Evolutionary conservation across 2,888 invertebrate genomes (phyloP), one percentile per base, ranked within the genome.

Genomic region (Eupeodes latifasciatus): DNA sequence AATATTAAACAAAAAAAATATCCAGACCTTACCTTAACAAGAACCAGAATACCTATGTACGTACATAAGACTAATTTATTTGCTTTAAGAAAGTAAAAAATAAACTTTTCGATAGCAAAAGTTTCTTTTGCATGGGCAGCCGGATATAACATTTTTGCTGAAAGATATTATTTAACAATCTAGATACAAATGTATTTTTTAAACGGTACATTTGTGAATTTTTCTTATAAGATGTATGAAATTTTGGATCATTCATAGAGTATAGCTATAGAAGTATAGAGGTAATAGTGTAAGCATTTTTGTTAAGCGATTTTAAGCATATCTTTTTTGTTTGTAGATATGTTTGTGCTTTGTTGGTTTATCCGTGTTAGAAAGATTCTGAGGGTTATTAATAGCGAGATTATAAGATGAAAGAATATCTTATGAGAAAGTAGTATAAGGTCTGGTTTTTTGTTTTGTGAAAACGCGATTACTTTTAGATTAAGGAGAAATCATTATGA

Each of bases 351-450:
- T 51, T 67, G 51, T 51, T 51, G 51, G n/a, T 67, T 67, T 67
- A 67, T 67, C 67, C 67, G 5, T 36, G n/a, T 67, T 66, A 9
- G 34, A 36, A 51, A 67, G 67, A 51, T 51, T 67, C 67, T 51
- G 36, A 36, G 34, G 34, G 51, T 49, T 67, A 51, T 67, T 67
- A 67, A 34, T 67, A n/a, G 51, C 12, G 51, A 34, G 40, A 62
- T 62, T 62, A 59, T 34, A 14, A 67, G 51, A 51, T 62, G 40
- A 11, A 34, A 51, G 34, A 36, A 51, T 34, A 47, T 67, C 34
- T 51, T 64, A 34, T 67, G 67, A 67, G 67, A 67, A 67, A 67
- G 67, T 67, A 67, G 67, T 67, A 67, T 67, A 62, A 36, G 12
- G 14, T 67, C 6, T n/a, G 4, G 9, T 0, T 66, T 12, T 51